Conservation (phyloP, 2,888 invertebrate genomes). For the Seira sanloemensis region DNA sequence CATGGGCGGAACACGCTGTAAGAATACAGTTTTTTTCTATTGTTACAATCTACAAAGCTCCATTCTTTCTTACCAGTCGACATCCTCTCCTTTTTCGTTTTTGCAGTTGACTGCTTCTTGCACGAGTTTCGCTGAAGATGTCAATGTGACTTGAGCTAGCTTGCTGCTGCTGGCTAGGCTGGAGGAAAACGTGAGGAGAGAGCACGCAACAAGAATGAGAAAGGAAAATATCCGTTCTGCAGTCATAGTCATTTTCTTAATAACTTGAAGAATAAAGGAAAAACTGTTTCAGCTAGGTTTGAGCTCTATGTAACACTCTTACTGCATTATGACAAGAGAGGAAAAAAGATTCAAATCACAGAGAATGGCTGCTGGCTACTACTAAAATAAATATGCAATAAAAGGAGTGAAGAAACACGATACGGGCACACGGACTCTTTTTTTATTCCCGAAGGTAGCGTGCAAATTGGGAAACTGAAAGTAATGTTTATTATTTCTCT, state of each 20-base stretch:
- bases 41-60: neutral
- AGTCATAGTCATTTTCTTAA: neutral
- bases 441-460: too few relatives aligned
- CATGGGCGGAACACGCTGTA: neutral
- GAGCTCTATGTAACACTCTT: neutral
- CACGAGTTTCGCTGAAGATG: conserved; percentile 1
- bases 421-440: neutral
- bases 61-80: conserved; percentile 64
- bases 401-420: neutral
- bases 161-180: neutral
- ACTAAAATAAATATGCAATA: too few relatives aligned
- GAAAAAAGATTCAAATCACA: conserved; percentile 12
- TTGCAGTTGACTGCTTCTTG: conserved; percentile 53
- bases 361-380: too few relatives aligned
- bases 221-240: neutral
- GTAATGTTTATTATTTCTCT: too few relatives aligned
- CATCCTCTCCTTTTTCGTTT: conserved; percentile 62
- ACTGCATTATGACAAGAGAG: conserved; percentile 44
- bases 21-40: neutral
- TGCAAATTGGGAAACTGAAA: too few relatives aligned
- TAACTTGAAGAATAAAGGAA: neutral
- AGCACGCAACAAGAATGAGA: conserved; percentile 10
- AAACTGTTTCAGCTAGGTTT: neutral
- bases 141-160: conserved; percentile 31
- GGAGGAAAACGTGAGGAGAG: conserved; percentile 29